These are phyloP conservation scores for Nephrotoma flavescens DNA, from an alignment of 2,888 invertebrate species.

Conservation along the genomic window DNA sequence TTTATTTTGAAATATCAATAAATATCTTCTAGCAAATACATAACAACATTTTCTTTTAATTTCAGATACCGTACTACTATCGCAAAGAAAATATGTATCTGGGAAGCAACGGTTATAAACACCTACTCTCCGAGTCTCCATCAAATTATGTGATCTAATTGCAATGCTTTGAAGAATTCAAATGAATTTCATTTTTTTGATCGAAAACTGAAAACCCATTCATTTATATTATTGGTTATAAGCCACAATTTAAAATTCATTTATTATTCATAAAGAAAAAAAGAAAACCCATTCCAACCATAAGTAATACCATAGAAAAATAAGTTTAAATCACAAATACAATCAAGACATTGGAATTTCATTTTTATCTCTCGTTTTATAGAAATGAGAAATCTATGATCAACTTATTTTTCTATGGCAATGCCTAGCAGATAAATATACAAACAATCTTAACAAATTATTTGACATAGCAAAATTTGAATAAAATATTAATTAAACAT, in stretches of 20 bases:
- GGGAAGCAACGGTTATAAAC: constrained; percentile 30
- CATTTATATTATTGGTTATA: not conserved
- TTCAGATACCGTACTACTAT: constrained; percentile 28
- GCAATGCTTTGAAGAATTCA: not conserved
- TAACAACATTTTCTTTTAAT: not conserved
- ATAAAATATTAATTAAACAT: too few relatives aligned
- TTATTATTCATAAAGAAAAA: not conserved
- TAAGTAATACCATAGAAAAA: too few relatives aligned
- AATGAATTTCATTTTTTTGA: not conserved
- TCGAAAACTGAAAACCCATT: not conserved
- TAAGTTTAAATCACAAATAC: too few relatives aligned
- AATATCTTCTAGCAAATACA: too few relatives aligned
- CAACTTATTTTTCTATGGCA: too few relatives aligned
- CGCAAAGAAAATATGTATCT: constrained; percentile 31
- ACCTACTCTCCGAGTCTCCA: constrained; percentile 23
- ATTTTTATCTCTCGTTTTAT: too few relatives aligned
- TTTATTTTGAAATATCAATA: too few relatives aligned
- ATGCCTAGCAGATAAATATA: too few relatives aligned
- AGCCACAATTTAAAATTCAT: not conserved
- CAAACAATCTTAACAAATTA: too few relatives aligned
- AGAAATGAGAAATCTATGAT: too few relatives aligned
- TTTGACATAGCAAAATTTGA: too few relatives aligned
- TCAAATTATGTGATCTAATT: not conserved
- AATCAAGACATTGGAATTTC: too few relatives aligned
- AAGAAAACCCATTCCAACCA: not conserved